Evolutionary conservation across 1,140 invertebrate genomes (phyloP).

Genomic region (Drosophila kikkawai): DNA sequence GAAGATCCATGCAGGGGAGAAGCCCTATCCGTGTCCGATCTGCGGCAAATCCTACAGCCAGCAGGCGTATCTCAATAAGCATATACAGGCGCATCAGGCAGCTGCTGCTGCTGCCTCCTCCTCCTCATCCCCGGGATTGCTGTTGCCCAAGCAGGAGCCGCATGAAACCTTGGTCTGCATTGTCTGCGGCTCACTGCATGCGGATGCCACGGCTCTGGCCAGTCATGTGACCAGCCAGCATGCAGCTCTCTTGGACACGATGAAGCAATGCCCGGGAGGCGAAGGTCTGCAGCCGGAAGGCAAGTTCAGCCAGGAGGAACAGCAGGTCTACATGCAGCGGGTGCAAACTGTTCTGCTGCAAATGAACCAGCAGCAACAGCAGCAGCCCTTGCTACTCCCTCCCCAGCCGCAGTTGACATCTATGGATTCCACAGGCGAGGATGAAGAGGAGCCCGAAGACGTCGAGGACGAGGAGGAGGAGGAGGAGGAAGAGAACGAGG

Average conservation of each 20-base stretch:
- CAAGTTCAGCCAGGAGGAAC: slow-evolving; percentile 60
- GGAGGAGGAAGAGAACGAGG: slow-evolving; percentile 34
- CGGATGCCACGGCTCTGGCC: slow-evolving; percentile 72
- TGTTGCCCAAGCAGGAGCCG: slow-evolving; percentile 25
- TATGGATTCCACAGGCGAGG: slow-evolving; percentile 69
- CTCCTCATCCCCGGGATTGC: neutral
- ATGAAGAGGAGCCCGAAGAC: slow-evolving; percentile 49
- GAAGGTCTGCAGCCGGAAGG: slow-evolving; percentile 1
- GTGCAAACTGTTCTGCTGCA: slow-evolving; percentile 70
- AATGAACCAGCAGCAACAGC: slow-evolving; percentile 66
- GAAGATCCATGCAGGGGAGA: slow-evolving; percentile 87
- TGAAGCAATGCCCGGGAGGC: slow-evolving; percentile 44
- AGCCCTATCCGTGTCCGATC: slow-evolving; percentile 79
- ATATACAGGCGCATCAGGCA: slow-evolving; percentile 73
- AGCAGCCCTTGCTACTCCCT: neutral
- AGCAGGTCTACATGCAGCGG: slow-evolving; percentile 68
- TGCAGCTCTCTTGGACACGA: slow-evolving; percentile 70
- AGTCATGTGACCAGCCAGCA: slow-evolving; percentile 77
- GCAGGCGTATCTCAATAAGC: slow-evolving; percentile 82
- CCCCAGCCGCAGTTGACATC: slow-evolving; percentile 19
- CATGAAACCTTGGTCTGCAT: slow-evolving; percentile 76
- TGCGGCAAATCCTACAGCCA: slow-evolving; percentile 85
- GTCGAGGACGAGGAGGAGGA: slow-evolving; percentile 39
- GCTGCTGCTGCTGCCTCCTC: neutral
- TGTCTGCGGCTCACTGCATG: slow-evolving; percentile 75